These are phyloP conservation scores for Chironomus tepperi DNA, from an alignment of 1,140 invertebrate genomes.

Conservation along the genomic window DNA sequence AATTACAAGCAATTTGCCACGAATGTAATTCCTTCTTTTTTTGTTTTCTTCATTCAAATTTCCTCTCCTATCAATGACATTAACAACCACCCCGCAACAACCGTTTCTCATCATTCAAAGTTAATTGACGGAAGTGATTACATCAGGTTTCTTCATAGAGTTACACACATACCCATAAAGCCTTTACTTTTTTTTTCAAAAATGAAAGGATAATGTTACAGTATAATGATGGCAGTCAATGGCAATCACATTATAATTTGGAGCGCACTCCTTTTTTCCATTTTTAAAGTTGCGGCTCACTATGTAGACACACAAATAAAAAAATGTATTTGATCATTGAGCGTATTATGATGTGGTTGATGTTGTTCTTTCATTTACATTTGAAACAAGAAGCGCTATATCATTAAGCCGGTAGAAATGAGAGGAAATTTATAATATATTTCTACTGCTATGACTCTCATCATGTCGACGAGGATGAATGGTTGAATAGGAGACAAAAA, in stretches of 20 bases:
- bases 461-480: neutral
- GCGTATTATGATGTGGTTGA: neutral
- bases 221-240: neutral
- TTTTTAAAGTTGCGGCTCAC: neutral
- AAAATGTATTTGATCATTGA: neutral
- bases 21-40: too few relatives aligned
- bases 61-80: too few relatives aligned
- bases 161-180: neutral
- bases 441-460: neutral
- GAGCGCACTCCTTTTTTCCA: neutral
- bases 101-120: neutral
- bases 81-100: too few relatives aligned
- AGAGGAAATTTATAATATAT: neutral
- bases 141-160: neutral
- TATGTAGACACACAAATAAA: too few relatives aligned
- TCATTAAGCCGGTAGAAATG: neutral
- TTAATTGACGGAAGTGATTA: slow-evolving; percentile 23
- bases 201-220: slow-evolving; percentile 19
- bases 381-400: neutral
- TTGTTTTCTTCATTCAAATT: too few relatives aligned
- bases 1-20: too few relatives aligned
- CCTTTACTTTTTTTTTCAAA: neutral
- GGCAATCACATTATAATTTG: neutral
- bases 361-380: neutral
- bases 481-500: neutral